Evolutionary conservation across 1,140 invertebrate genomes (phyloP).

Genomic region (Zaprionus nigranus): DNA sequence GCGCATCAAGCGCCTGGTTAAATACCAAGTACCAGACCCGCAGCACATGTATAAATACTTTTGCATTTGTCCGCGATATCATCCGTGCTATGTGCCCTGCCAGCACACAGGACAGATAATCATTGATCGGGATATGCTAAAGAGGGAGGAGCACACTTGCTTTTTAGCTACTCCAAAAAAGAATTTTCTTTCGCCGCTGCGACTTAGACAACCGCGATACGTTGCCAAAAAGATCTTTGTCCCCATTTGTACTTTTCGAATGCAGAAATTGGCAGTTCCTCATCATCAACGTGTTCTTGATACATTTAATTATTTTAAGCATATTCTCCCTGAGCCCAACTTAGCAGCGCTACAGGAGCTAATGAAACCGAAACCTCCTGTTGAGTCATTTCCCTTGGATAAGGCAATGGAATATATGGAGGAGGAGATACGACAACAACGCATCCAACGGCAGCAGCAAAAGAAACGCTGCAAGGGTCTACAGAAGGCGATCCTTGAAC

Average conservation of each 20-base stretch:
- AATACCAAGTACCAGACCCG: constrained; percentile 44
- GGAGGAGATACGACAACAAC: constrained; percentile 69
- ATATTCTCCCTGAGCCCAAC: constrained; percentile 47
- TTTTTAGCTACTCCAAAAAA: constrained; percentile 73
- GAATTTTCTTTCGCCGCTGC: constrained; percentile 41
- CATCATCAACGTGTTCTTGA: constrained; percentile 53
- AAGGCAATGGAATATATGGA: constrained; percentile 71
- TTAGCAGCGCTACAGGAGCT: constrained; percentile 54
- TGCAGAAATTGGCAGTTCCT: constrained; percentile 69
- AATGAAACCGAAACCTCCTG: constrained; percentile 60
- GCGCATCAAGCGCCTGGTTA: constrained; percentile 64
- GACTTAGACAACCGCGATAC: constrained; percentile 36
- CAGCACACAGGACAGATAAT: constrained; percentile 76
- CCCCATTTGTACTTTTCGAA: constrained; percentile 68
- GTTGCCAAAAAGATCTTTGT: constrained; percentile 64
- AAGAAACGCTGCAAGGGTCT: constrained; percentile 58
- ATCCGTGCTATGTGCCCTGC: constrained; percentile 63
- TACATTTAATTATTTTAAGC: constrained; percentile 56
- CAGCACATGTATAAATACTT: constrained; percentile 60
- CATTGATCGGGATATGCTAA: constrained; percentile 76
- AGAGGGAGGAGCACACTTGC: constrained; percentile 72
- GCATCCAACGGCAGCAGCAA: constrained; percentile 49
- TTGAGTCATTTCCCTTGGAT: constrained; percentile 63
- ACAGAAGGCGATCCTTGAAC: constrained; percentile 61
- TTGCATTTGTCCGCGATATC: constrained; percentile 70